phyloP scores from a whole-genome alignment of 2,888 invertebrate genomes.

The Epinotia ramella region DNA sequence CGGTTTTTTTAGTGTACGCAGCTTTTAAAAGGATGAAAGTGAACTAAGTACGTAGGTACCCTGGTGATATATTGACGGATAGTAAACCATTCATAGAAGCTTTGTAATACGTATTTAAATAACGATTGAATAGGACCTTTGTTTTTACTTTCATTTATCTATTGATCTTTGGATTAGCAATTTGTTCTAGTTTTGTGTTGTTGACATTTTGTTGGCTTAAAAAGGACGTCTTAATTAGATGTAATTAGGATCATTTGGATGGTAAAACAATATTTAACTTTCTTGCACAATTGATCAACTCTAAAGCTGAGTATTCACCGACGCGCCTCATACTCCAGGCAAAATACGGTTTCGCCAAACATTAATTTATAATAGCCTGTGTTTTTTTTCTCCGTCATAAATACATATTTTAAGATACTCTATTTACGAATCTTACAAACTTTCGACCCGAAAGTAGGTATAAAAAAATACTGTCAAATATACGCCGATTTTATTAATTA shows the following conservation, averaged over 20 bases:
- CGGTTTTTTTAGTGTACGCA: no score
- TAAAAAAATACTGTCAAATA: no score
- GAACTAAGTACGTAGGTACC: neutral
- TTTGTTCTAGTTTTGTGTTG: constrained; percentile 20
- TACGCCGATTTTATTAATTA: no score
- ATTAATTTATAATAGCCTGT: no score
- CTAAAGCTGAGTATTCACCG: no score
- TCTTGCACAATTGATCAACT: neutral
- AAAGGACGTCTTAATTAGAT: neutral
- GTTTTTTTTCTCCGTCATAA: no score
- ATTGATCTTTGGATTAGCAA: constrained; percentile 9
- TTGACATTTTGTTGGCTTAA: neutral
- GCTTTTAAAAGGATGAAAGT: neutral
- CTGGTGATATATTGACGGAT: neutral
- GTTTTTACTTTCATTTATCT: constrained; percentile 3
- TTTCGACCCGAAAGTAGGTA: no score
- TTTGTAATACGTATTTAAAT: neutral
- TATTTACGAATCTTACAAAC: no score
- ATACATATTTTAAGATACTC: no score
- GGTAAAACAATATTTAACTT: neutral
- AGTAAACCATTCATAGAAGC: constrained; percentile 3
- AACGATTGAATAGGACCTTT: constrained; percentile 5
- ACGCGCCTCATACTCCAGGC: no score
- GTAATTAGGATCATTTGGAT: neutral
- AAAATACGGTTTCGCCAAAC: no score